Percentiles rank a stretch among this genome's conserved stretches.
phyloP scores from a whole-genome alignment of 2,888 invertebrate species.

The Iselma pallidipennis region DNA sequence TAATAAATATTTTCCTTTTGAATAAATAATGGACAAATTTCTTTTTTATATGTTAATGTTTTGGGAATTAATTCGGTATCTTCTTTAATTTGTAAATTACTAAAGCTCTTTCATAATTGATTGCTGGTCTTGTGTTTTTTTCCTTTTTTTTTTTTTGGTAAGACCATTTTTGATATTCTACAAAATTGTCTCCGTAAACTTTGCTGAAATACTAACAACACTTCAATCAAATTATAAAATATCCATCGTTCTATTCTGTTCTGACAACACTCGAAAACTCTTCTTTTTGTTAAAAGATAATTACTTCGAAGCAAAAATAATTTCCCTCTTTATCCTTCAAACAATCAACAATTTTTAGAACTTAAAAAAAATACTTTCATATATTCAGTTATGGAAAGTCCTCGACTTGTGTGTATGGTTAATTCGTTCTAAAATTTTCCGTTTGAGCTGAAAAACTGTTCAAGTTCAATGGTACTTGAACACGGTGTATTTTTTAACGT shows the following conservation, averaged over 20 bases:
- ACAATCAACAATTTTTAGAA: background rate
- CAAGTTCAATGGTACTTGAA: too few species aligned
- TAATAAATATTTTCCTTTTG: too few species aligned
- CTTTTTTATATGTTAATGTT: background rate
- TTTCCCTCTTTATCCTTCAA: background rate
- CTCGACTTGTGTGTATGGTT: too few species aligned
- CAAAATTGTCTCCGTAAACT: constrained; percentile 7
- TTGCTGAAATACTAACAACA: constrained; percentile 4
- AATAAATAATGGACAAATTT: background rate
- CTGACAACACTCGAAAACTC: background rate
- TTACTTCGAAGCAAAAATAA: background rate
- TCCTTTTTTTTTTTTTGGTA: background rate
- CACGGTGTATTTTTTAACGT: too few species aligned
- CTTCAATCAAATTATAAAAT: constrained; percentile 12
- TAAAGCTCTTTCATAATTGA: background rate
- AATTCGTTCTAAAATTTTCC: too few species aligned
- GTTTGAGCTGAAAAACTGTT: too few species aligned
- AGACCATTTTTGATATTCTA: background rate
- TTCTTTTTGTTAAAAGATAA: background rate
- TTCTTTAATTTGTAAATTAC: background rate
- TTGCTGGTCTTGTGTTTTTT: background rate
- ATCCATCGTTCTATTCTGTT: background rate
- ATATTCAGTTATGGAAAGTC: background rate
- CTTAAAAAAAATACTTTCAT: background rate
- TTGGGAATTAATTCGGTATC: too few species aligned